A percentile compares a stretch with the other conserved stretches of the same genome.
Evolutionary conservation across 2,113 vertebrate genomes (phyloP).

Genomic region (Pluvianellus socialis): DNA sequence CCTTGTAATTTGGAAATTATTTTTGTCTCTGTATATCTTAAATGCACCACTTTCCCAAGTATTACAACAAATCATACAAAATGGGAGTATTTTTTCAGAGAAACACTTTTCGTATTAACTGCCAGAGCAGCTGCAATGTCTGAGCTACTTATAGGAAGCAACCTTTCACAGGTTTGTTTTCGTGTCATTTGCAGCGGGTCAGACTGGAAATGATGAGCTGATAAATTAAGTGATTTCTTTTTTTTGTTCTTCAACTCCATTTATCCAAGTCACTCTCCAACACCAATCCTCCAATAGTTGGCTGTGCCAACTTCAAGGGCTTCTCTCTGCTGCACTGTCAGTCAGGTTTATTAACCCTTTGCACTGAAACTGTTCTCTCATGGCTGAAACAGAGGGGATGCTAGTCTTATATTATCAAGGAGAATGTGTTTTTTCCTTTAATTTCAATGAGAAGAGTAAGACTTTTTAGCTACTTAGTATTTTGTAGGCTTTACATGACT

Average conservation of each 20-base stretch:
- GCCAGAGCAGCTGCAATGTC: background rate
- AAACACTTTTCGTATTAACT: background rate
- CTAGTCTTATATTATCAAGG: background rate
- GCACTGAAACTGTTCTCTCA: background rate
- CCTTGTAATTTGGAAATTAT: background rate
- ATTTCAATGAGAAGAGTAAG: background rate
- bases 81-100: background rate
- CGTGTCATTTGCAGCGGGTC: background rate
- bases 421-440: background rate
- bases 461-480: background rate
- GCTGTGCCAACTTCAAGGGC: background rate
- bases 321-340: background rate
- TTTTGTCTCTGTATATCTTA: background rate
- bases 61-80: background rate
- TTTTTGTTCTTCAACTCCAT: background rate
- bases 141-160: background rate
- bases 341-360: background rate
- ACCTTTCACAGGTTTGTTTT: background rate
- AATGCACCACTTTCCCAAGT: background rate
- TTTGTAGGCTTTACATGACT: background rate
- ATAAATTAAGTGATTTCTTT: background rate
- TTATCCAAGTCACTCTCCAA: background rate
- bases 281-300: background rate
- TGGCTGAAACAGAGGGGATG: background rate
- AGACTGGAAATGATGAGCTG: background rate